phyloP scores from a whole-genome alignment of 2,888 invertebrate species.

The Drosophila barbarae region DNA sequence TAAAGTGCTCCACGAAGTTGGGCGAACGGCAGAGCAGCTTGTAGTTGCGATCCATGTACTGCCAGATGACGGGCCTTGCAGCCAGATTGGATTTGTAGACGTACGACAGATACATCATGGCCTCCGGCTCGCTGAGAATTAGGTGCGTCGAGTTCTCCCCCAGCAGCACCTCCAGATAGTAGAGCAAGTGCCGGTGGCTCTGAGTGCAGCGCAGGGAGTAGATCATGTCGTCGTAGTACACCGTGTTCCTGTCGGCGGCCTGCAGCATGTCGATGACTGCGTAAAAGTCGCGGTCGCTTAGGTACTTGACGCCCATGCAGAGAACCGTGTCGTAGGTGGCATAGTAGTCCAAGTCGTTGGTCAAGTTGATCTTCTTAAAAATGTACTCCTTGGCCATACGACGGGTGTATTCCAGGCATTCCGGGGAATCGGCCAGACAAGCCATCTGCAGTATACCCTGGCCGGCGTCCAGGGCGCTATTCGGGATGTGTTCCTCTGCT shows the following conservation, averaged over 20 bases:
- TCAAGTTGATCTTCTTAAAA: constrained; percentile 54
- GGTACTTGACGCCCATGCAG: constrained; percentile 69
- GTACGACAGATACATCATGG: constrained; percentile 69
- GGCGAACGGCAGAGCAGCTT: constrained; percentile 57
- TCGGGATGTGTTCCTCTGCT: constrained; percentile 28
- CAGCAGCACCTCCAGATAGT: constrained; percentile 68
- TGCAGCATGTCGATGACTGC: constrained; percentile 57
- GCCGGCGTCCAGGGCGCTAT: constrained; percentile 36
- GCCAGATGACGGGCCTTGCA: constrained; percentile 67
- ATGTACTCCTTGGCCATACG: constrained; percentile 63
- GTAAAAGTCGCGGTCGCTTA: constrained; percentile 66
- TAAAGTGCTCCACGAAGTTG: constrained; percentile 65
- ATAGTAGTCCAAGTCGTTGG: constrained; percentile 53
- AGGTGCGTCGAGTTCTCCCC: constrained; percentile 68
- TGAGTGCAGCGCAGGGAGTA: constrained; percentile 73
- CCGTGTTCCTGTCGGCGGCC: constrained; percentile 44
- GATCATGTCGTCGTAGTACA: constrained; percentile 70
- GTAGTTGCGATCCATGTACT: constrained; percentile 71
- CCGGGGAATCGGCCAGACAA: constrained; percentile 67
- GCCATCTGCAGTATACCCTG: constrained; percentile 66
- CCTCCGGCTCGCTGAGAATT: constrained; percentile 62
- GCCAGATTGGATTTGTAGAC: constrained; percentile 67
- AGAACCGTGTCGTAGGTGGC: constrained; percentile 60
- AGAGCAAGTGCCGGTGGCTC: constrained; percentile 59
- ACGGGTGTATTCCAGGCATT: constrained; percentile 70